Evolutionary conservation across 2,888 invertebrate species (phyloP), one percentile per base, ranked within the genome.

Genomic region (Catocala sponsa): DNA sequence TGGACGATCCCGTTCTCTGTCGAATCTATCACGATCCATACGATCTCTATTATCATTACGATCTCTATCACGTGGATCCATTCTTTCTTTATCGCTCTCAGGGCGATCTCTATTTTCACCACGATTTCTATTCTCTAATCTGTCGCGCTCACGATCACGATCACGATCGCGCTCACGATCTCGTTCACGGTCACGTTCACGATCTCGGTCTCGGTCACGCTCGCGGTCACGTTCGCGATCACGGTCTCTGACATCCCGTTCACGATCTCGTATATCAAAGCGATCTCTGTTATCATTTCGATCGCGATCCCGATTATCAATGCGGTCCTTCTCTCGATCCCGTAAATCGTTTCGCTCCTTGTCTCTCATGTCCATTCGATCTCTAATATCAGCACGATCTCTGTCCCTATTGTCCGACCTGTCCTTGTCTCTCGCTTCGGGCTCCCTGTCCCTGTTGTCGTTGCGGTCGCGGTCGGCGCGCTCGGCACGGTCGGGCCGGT

Each of bases 221-320:
- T 76, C 77, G 6, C 35, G 35, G 35, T 38, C 35, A 38, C 35
- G 35, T 9, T 38, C 35, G 35, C 76, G 65, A 10, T 77, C 74
- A 7, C 75, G 77, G 48, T 85, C 85, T 63, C 85, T 78, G 50
- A 75, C 79, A 48, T 87, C 83, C 13, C 83, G 79, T 57, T 85
- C 85, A 6, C 85, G 79, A 35, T 81, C 82, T 32, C 72, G 67
- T 15, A 59, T 60, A 43, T 76, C 76, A 12, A 63, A 65, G 10
- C 88, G 82, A 57, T 92, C 91, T 53, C 91, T 85, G 53, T 78
- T 87, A 60, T 91, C 91, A 41, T 95, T 95, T 32, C 95, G 95
- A 52, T 79, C 79, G 33, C 84, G 80, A 38, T 79, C 76, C 55
- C 84, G 76, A 56, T 75, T 65, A 76, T 76, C 76, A 2, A 65